Conservation (phyloP, 2,113 vertebrate species). For the Camelus bactrianus region DNA sequence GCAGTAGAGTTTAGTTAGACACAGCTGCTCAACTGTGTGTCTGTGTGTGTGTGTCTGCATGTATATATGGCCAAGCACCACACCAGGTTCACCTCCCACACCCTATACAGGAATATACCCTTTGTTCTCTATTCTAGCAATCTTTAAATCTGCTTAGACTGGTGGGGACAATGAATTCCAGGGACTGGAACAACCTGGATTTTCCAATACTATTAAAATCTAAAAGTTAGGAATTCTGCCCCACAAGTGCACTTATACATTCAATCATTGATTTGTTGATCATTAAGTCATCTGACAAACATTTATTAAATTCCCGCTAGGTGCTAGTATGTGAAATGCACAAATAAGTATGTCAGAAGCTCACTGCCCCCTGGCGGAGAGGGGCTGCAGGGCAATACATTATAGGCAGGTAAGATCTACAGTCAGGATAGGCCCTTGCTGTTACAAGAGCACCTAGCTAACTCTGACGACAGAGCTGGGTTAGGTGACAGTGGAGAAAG, state of each 20-base stretch:
- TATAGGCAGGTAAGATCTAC: not conserved
- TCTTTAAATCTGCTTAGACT: not conserved
- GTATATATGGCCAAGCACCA: not conserved
- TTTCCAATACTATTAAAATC: not conserved
- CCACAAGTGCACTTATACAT: not conserved
- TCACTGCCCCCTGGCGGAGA: too few relatives aligned
- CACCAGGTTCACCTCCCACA: not conserved
- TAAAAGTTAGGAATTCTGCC: not conserved
- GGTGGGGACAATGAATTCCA: not conserved
- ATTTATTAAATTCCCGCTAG: not conserved
- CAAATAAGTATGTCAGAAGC: not conserved
- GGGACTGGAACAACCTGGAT: not conserved
- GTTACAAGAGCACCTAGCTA: rapidly evolving
- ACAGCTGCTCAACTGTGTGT: not conserved
- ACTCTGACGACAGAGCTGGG: not conserved
- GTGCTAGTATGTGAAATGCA: not conserved
- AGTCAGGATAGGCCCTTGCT: not conserved
- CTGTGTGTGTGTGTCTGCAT: rapidly evolving
- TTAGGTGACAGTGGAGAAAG: not conserved
- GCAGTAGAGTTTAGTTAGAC: not conserved
- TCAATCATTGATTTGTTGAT: not conserved
- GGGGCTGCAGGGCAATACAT: not conserved
- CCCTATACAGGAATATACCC: not conserved
- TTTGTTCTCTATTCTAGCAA: not conserved
- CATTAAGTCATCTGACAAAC: not conserved